These are phyloP conservation scores for Rana temporaria DNA, from an alignment of 2,113 vertebrate genomes.

Conservation along the genomic window DNA sequence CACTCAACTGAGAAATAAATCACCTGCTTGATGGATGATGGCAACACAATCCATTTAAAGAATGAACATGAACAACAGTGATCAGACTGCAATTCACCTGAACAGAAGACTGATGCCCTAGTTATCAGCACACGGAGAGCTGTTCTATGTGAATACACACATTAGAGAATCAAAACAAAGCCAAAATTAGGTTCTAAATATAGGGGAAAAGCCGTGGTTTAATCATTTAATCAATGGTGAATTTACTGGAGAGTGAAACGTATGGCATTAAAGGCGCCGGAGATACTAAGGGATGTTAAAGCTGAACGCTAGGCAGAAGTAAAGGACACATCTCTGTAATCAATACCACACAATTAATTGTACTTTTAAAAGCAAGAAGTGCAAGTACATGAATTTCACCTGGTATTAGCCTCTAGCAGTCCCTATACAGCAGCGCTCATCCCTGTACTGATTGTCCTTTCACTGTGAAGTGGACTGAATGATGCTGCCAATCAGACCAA, in stretches of 20 bases:
- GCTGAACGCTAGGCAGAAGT: too few species aligned
- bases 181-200: not conserved
- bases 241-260: not conserved
- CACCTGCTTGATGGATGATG: slow-evolving; percentile 32
- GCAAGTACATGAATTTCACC: too few species aligned
- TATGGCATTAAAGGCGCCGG: not conserved
- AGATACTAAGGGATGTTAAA: too few species aligned
- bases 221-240: not conserved
- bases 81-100: slow-evolving; percentile 26
- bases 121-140: not conserved
- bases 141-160: slow-evolving; percentile 6
- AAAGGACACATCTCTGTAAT: too few species aligned
- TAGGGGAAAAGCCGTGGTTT: not conserved
- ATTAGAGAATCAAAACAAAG: not conserved
- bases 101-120: slow-evolving; percentile 4
- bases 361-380: too few species aligned
- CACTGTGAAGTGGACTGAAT: too few species aligned
- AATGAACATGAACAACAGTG: slow-evolving; percentile 30
- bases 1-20: slow-evolving; percentile 34
- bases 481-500: too few species aligned
- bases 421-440: too few species aligned
- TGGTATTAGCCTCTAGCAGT: too few species aligned
- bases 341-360: too few species aligned
- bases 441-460: too few species aligned
- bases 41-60: slow-evolving; percentile 22